A percentile compares a stretch with the other conserved stretches of the same genome.
Evolutionary conservation across 2,797 vertebrate genomes (phyloP).

Genomic region (Denticeps clupeoides): DNA sequence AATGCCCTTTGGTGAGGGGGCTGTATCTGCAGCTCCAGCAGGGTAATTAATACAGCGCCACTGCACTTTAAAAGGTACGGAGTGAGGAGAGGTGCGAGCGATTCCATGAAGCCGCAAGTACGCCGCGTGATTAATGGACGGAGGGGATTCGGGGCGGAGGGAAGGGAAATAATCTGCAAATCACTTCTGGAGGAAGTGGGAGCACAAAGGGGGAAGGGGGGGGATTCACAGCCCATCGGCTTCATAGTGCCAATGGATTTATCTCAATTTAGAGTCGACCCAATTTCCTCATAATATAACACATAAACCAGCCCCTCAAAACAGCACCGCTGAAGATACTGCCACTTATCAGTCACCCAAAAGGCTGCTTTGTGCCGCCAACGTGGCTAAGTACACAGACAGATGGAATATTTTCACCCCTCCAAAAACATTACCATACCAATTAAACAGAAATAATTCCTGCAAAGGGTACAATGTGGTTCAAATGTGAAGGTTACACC

Average conservation of each 20-base stretch:
- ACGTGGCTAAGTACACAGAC: too few relatives aligned
- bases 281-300: slow-evolving; percentile 29
- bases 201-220: too few relatives aligned
- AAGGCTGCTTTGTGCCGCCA: too few relatives aligned
- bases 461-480: too few relatives aligned
- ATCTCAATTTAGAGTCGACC: slow-evolving; percentile 34
- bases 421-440: too few relatives aligned
- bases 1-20: slow-evolving; percentile 35
- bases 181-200: slow-evolving; percentile 20
- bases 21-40: slow-evolving; percentile 30
- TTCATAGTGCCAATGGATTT: slow-evolving; percentile 24
- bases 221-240: slow-evolving; percentile 24
- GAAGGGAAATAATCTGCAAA: slow-evolving; percentile 15
- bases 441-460: too few relatives aligned
- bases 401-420: too few relatives aligned
- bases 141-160: neutral
- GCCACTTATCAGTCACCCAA: slow-evolving; percentile 7
- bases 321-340: slow-evolving; percentile 1
- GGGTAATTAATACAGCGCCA: slow-evolving; percentile 48
- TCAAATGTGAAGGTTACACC: too few relatives aligned
- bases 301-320: slow-evolving; percentile 13
- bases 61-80: slow-evolving; percentile 37
- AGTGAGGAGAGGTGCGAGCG: slow-evolving; percentile 21
- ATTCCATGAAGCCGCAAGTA: slow-evolving; percentile 25
- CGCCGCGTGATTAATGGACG: slow-evolving; percentile 37